Conservation (phyloP, 2,888 invertebrate genomes). For the Meliscaeva auricollis region DNA sequence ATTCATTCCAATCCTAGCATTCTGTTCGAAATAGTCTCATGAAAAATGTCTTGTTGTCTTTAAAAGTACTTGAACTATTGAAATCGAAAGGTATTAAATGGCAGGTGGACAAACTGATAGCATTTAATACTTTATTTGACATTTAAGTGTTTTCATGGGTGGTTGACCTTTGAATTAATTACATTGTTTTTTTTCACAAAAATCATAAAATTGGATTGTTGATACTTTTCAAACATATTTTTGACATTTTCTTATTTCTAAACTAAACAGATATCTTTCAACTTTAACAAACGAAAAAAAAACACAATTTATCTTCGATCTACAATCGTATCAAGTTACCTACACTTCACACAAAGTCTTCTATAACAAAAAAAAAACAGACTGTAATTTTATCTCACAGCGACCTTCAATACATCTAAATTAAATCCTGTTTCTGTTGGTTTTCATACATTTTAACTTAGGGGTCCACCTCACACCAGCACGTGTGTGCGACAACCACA, state of each 20-base stretch:
- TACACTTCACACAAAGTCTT: conserved; percentile 6
- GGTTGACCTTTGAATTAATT: neutral
- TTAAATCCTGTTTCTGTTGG: conserved; percentile 40
- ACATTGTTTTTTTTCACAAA: too few species aligned
- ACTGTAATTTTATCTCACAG: conserved; percentile 29
- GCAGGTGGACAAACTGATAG: too few species aligned
- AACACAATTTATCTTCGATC: conserved; percentile 18
- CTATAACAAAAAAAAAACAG: conserved; percentile 6
- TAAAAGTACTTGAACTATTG: too few species aligned
- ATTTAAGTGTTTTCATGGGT: neutral
- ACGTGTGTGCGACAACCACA: conserved; percentile 61
- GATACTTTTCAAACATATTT: too few species aligned
- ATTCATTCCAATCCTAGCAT: too few species aligned
- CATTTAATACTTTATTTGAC: too few species aligned
- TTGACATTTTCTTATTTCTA: too few species aligned
- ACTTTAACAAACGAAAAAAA: neutral
- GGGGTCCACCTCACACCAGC: conserved; percentile 3
- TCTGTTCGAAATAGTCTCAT: too few species aligned
- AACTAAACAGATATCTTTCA: neutral
- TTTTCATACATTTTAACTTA: neutral
- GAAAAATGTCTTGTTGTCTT: too few species aligned
- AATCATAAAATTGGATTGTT: too few species aligned
- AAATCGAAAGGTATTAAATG: too few species aligned
- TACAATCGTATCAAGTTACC: conserved; percentile 37
- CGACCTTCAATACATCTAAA: conserved; percentile 62